A percentile compares a stretch with the other conserved stretches of the same genome.
Conservation (phyloP, 2,888 invertebrate species). For the Coelopa pilipes region DNA sequence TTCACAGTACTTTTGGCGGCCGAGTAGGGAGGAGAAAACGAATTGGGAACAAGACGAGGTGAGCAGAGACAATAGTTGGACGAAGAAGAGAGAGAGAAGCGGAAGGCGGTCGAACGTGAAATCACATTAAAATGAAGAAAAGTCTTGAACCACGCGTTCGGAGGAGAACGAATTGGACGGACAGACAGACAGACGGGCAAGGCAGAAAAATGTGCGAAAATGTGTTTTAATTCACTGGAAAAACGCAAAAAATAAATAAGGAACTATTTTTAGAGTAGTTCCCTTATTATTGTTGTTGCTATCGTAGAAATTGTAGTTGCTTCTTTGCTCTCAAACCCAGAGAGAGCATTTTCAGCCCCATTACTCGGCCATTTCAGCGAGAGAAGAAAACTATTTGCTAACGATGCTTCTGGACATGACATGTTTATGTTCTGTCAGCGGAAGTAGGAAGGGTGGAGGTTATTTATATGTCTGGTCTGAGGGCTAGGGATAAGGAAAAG, state of each 20-base stretch:
- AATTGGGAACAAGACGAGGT: neutral
- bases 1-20: neutral
- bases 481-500: too few species aligned
- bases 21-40: neutral
- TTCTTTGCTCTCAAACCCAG: neutral
- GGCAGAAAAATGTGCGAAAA: conserved; percentile 18
- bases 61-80: too few species aligned
- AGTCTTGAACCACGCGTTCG: neutral
- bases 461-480: too few species aligned
- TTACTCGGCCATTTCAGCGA: neutral
- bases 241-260: conserved; percentile 15
- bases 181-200: too few species aligned
- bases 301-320: neutral
- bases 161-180: neutral
- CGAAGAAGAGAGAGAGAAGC: too few species aligned
- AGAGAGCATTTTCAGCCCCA: neutral
- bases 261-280: neutral
- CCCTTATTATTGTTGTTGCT: too few species aligned
- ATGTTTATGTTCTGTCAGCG: conserved; percentile 14
- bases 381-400: conserved; percentile 13
- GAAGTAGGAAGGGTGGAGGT: too few species aligned
- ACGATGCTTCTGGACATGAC: conserved; percentile 15
- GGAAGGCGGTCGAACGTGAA: too few species aligned
- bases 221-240: conserved; percentile 23
- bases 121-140: neutral